Evolutionary conservation across 1,140 invertebrate species (phyloP).

Genomic region (Pentalonia nigronervosa): DNA sequence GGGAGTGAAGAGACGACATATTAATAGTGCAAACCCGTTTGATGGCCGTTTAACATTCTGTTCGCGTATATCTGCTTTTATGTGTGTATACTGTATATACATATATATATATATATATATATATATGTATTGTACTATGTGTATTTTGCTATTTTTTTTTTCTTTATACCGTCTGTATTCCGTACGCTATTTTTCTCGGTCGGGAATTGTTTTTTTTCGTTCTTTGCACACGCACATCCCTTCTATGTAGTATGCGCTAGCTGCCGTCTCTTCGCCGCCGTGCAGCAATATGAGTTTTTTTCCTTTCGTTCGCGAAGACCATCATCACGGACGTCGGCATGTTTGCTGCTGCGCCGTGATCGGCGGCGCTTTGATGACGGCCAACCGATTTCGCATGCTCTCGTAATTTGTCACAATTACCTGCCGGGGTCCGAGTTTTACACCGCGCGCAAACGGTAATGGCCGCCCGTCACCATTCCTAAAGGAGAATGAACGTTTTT

Average conservation of each 20-base stretch:
- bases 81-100: neutral
- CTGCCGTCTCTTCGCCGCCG: neutral
- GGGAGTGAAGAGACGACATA: conserved; percentile 32
- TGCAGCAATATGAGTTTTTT: neutral
- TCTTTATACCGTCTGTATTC: neutral
- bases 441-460: neutral
- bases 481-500: neutral
- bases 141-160: neutral
- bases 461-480: conserved; percentile 12
- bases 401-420: conserved; percentile 56
- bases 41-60: conserved; percentile 57
- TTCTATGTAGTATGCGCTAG: neutral
- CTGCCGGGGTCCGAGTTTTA: neutral
- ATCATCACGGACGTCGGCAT: neutral
- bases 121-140: neutral
- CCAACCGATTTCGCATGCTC: conserved; percentile 47
- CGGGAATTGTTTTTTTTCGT: neutral
- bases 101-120: neutral
- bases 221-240: conserved; percentile 17
- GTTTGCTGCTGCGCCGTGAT: conserved; percentile 8
- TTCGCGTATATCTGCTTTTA: conserved; percentile 19
- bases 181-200: conserved; percentile 14
- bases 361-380: conserved; percentile 52
- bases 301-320: neutral
- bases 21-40: conserved; percentile 53